Evolutionary conservation across 2,888 invertebrate species (phyloP).

Genomic region (Calameuta idolon): DNA sequence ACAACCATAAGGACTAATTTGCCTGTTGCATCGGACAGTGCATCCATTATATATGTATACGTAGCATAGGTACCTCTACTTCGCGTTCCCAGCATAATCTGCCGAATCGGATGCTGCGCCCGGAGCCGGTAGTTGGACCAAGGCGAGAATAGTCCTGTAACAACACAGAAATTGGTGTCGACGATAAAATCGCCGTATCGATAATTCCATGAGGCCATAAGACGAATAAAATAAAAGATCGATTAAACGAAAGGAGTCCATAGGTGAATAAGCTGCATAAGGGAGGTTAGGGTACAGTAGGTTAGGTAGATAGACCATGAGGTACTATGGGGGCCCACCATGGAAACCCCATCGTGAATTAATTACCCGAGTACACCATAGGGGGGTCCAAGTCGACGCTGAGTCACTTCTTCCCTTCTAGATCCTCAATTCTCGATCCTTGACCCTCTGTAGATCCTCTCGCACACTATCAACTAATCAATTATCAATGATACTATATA

Average conservation of each 20-base stretch:
- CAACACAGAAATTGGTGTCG: slow-evolving; percentile 10
- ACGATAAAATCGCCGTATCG: background rate
- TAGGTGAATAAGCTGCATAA: background rate
- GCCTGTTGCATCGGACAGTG: background rate
- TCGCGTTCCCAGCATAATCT: background rate
- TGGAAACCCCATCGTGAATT: slow-evolving; percentile 58
- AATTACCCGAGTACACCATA: slow-evolving; percentile 56
- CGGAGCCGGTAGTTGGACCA: background rate
- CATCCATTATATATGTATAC: too few relatives aligned
- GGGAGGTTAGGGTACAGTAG: slow-evolving; percentile 1
- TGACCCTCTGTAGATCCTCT: background rate
- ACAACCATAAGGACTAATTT: background rate
- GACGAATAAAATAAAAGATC: background rate
- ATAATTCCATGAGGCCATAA: background rate
- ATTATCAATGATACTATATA: background rate
- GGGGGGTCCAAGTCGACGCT: slow-evolving; percentile 43
- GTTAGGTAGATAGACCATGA: background rate
- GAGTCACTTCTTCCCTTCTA: slow-evolving; percentile 37
- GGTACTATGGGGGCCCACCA: slow-evolving; percentile 23
- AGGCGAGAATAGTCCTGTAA: slow-evolving; percentile 11
- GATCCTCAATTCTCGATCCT: background rate
- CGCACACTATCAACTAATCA: background rate
- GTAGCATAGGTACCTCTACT: background rate
- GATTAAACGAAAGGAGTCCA: background rate
- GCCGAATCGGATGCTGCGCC: background rate